Conservation (phyloP, 2,113 vertebrate genomes). For the Falco punctatus region DNA sequence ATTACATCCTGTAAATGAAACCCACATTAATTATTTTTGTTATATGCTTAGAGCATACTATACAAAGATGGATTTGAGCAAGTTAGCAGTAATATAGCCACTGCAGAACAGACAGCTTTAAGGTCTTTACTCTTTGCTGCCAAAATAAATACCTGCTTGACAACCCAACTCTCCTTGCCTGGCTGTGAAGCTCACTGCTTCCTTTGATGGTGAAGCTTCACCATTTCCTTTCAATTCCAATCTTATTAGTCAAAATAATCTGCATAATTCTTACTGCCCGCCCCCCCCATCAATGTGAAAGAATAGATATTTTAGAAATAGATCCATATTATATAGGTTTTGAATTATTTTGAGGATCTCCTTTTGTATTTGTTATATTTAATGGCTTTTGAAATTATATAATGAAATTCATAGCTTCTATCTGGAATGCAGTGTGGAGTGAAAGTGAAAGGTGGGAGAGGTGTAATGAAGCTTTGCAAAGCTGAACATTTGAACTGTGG, state of each 20-base stretch:
- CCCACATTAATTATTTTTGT: not conserved
- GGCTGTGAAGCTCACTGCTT: not conserved
- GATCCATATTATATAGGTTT: not conserved
- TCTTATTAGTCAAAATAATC: slow-evolving; percentile 11
- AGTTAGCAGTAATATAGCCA: not conserved
- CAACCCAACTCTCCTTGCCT: not conserved
- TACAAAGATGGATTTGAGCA: not conserved
- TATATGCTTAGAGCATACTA: not conserved
- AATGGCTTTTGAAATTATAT: not conserved
- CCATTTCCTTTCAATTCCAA: slow-evolving; percentile 17
- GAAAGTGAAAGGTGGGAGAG: not conserved
- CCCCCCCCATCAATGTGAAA: not conserved
- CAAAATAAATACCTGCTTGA: not conserved
- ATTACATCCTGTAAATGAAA: not conserved
- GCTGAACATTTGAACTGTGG: not conserved
- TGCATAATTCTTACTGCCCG: not conserved
- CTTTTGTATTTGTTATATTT: not conserved
- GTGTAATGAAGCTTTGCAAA: not conserved
- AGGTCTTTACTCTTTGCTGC: not conserved
- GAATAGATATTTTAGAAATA: not conserved
- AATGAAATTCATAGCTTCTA: not conserved
- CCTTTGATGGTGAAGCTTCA: too few species aligned
- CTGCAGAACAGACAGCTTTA: not conserved
- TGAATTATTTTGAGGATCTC: not conserved
- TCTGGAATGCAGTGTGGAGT: not conserved